Evolutionary conservation across 2,888 invertebrate species (phyloP), one percentile per base, ranked within the genome.

Genomic region (Tetragonisca angustula): DNA sequence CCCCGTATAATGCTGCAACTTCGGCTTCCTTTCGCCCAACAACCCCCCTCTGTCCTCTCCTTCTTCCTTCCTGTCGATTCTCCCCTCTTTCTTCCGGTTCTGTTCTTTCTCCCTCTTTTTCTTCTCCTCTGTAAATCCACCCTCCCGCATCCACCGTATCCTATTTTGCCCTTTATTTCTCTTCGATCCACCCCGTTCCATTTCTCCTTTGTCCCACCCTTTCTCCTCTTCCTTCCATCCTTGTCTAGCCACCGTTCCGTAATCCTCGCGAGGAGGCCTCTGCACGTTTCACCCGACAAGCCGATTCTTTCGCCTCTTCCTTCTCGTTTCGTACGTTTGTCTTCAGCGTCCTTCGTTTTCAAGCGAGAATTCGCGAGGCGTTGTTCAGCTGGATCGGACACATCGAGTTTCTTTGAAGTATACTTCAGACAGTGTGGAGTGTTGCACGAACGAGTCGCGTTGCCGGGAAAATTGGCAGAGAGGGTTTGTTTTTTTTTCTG

Each of bases 1-100:
- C 75, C 78, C 65, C 59, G 17, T 67, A 61, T 43, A 61, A 75
- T 70, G 74, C 75, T 65, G 67, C 68, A 64, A 73, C 76, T 52
- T 73, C 62, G 32, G 59, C 24, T 59, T 56, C 59, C 50, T 69
- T 62, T 75, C 65, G 19, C n/a, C 36, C 24, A 64, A 27, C 32
- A 11, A 64, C 49, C 50, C 65, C 61, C 43, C 21, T 13, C 9
- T 67, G n/a, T 32, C 24, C 9, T 70, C 9, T 70, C 9, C n/a
- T 27, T 19, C 21, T 52, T 69, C 67, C 17, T 43, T 19, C 43
- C 54, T 21, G 36, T 73, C 62, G 49, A 9, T 43, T 43, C 19
- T 59, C 17, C 17, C n/a, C 32, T n/a, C 21, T 21, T 36, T 62
- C 49, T 61, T 49, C 71, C 65, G 49, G 32, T 64, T 70, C 19